A percentile compares a stretch with the other conserved stretches of the same genome.
Evolutionary conservation across 2,888 invertebrate species (phyloP).

Genomic region (Trichogramma dendrolimi): DNA sequence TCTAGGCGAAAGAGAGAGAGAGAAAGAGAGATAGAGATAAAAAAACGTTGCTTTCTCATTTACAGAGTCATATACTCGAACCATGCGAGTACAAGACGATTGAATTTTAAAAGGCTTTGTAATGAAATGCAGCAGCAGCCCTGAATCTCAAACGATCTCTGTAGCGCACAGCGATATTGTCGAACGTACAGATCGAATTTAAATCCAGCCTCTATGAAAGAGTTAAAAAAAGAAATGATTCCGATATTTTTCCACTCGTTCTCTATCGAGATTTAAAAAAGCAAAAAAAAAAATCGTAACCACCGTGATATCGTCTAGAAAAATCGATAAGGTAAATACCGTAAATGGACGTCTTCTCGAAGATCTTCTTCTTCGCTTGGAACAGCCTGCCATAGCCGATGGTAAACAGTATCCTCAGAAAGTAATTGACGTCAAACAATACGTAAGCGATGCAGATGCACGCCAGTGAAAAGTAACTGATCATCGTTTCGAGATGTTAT

Average conservation of each 20-base stretch:
- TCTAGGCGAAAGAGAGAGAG: too few relatives aligned
- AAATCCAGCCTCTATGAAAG: too few relatives aligned
- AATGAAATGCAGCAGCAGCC: too few relatives aligned
- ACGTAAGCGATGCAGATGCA: conserved; percentile 61
- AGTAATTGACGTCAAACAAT: conserved; percentile 77
- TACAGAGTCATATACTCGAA: too few relatives aligned
- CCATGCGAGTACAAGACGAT: too few relatives aligned
- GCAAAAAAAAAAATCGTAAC: neutral
- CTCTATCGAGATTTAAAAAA: neutral
- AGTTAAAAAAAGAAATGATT: neutral
- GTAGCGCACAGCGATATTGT: too few relatives aligned
- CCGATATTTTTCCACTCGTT: neutral
- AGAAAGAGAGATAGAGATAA: too few relatives aligned
- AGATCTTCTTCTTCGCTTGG: conserved; percentile 65
- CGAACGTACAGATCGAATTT: too few relatives aligned
- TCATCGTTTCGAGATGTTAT: conserved; percentile 5
- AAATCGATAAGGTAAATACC: conserved; percentile 56
- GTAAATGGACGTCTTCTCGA: conserved; percentile 69
- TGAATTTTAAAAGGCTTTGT: too few relatives aligned
- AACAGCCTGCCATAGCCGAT: conserved; percentile 67
- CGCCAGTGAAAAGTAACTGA: conserved; percentile 24
- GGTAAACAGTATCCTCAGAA: conserved; percentile 67
- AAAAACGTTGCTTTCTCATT: too few relatives aligned
- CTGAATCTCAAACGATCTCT: too few relatives aligned
- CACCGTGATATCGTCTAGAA: too few relatives aligned